Percentiles rank a stretch among this genome's conserved stretches.
phyloP scores from a whole-genome alignment of 2,113 vertebrate genomes.

The Lampris incognitus region DNA sequence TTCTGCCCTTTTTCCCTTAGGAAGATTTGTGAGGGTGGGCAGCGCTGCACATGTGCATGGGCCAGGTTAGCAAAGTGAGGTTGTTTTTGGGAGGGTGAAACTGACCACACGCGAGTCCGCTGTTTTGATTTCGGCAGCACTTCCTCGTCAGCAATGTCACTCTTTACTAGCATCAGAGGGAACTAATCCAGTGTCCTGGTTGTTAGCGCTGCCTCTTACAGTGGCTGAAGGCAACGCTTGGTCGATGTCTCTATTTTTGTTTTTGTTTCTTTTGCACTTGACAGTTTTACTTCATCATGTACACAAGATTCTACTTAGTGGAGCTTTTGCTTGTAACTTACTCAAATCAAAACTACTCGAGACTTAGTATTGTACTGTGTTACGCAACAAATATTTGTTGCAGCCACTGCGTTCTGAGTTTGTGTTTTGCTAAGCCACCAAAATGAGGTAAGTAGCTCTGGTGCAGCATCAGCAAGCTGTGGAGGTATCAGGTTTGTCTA shows the following conservation, averaged over 20 bases:
- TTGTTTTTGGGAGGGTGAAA: constrained; percentile 49
- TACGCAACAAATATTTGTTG: constrained; percentile 4
- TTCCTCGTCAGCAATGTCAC: constrained; percentile 46
- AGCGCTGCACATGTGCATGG: constrained; percentile 34
- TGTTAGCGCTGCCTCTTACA: constrained; percentile 20
- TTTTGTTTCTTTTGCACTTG: constrained; percentile 10
- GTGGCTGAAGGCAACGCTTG: neutral
- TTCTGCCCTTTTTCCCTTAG: constrained; percentile 60
- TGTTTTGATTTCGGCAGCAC: constrained; percentile 65
- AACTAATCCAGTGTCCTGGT: constrained; percentile 31
- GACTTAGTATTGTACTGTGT: neutral
- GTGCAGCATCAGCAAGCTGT: neutral
- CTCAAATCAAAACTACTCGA: neutral
- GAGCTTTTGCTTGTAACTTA: neutral
- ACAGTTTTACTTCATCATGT: neutral
- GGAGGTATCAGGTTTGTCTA: no score
- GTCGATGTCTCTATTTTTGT: neutral
- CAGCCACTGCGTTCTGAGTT: neutral
- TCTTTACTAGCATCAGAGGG: constrained; percentile 45
- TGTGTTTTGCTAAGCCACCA: neutral
- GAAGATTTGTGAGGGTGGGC: constrained; percentile 48
- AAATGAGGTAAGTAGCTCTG: neutral
- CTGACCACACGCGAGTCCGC: constrained; percentile 60
- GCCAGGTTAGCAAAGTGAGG: constrained; percentile 19
- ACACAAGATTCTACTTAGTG: neutral